Evolutionary conservation across 2,113 vertebrate species (phyloP).

Genomic region (Otis tarda): DNA sequence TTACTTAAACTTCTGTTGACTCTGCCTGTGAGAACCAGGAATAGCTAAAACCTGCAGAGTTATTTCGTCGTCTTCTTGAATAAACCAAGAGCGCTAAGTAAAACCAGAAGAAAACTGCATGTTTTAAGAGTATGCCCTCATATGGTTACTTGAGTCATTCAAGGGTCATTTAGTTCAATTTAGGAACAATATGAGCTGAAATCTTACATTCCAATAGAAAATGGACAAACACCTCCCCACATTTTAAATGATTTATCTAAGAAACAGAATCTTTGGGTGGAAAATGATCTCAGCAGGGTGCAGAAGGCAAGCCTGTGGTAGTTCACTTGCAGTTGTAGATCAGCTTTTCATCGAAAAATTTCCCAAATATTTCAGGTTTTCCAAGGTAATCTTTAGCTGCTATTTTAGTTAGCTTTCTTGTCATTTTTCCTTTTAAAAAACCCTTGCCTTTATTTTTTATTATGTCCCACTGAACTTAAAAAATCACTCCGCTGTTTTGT

Average conservation of each 20-base stretch:
- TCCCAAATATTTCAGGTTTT: background rate
- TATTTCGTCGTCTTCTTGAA: background rate
- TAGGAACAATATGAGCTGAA: background rate
- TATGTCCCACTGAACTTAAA: background rate
- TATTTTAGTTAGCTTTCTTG: background rate
- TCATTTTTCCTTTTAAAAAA: background rate
- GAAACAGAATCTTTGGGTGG: background rate
- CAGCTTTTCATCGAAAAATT: background rate
- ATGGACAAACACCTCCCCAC: background rate
- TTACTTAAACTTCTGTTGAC: background rate
- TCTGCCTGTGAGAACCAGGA: background rate
- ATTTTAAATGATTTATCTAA: background rate
- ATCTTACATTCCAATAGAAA: background rate
- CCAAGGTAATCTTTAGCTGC: background rate
- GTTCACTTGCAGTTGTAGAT: background rate
- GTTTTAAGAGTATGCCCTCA: background rate
- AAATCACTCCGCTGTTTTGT: background rate
- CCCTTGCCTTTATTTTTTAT: background rate
- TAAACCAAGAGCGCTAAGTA: background rate
- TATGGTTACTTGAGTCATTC: background rate
- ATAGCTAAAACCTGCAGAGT: background rate
- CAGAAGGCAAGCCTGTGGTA: background rate
- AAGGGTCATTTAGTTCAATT: background rate
- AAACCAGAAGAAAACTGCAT: background rate
- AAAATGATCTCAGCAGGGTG: background rate